Conservation (phyloP, 1,140 invertebrate genomes). For the Globodera rostochiensis region DNA sequence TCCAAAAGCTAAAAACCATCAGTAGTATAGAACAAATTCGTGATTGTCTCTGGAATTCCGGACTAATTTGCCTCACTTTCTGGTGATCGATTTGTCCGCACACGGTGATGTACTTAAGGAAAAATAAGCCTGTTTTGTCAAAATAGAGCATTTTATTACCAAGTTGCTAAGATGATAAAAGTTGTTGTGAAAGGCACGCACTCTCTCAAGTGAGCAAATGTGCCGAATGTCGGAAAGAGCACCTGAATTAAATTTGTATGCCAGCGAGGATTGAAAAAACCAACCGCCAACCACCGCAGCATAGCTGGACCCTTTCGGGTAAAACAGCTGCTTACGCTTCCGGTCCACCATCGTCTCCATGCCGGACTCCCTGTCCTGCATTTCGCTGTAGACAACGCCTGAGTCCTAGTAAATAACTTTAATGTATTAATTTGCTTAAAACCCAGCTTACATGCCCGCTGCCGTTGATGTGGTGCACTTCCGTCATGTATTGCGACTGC, state of each 20-base stretch:
- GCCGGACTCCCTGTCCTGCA: slow-evolving; percentile 73
- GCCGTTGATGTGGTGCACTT: slow-evolving; percentile 86
- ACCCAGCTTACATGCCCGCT: slow-evolving; percentile 72
- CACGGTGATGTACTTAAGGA: slow-evolving; percentile 74
- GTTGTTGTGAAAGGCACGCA: slow-evolving; percentile 78
- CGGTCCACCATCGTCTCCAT: slow-evolving; percentile 56
- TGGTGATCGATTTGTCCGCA: slow-evolving; percentile 78
- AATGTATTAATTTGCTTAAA: no score
- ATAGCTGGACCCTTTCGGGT: slow-evolving; percentile 48
- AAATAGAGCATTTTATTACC: slow-evolving; percentile 77
- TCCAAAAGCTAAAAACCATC: background rate
- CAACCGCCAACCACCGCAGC: slow-evolving; percentile 76
- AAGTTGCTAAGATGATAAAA: slow-evolving; percentile 90
- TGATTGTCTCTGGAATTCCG: background rate
- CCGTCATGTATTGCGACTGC: slow-evolving; percentile 81
- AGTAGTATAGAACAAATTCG: background rate
- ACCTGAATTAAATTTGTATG: slow-evolving; percentile 75
- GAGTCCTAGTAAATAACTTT: slow-evolving; percentile 70
- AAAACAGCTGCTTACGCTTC: slow-evolving; percentile 48
- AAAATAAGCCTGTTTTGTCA: background rate
- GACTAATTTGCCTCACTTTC: background rate
- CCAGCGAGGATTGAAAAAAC: slow-evolving; percentile 70
- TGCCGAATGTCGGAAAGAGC: slow-evolving; percentile 80
- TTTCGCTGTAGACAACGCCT: slow-evolving; percentile 90
- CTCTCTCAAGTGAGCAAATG: slow-evolving; percentile 80